Conservation (phyloP, 2,888 invertebrate genomes). For the Operophtera brumata region DNA sequence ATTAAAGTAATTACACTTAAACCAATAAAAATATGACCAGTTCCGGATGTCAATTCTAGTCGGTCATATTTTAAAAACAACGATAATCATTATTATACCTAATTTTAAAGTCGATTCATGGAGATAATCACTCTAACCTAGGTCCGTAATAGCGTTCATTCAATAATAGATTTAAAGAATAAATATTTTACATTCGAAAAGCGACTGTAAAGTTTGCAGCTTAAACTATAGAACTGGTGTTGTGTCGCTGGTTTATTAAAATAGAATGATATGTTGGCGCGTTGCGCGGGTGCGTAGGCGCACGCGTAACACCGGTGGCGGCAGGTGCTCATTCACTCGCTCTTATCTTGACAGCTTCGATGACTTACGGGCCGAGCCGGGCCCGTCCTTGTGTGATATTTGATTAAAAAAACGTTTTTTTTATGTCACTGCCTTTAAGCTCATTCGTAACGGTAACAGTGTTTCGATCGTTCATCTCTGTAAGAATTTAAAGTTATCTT, state of each 20-base stretch:
- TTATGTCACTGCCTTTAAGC: conserved; percentile 71
- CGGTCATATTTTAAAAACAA: conserved; percentile 69
- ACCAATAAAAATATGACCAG: conserved; percentile 55
- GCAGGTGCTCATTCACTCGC: conserved; percentile 79
- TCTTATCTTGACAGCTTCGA: conserved; percentile 80
- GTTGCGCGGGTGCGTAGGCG: conserved; percentile 64
- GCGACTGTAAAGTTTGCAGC: conserved; percentile 42
- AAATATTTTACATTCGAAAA: conserved; percentile 36
- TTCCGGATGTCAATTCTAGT: conserved; percentile 68
- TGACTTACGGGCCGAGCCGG: conserved; percentile 70
- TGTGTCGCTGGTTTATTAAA: conserved; percentile 42
- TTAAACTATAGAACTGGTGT: conserved; percentile 46
- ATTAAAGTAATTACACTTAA: conserved; percentile 49
- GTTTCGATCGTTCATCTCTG: conserved; percentile 64
- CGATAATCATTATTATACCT: conserved; percentile 73
- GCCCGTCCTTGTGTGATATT: conserved; percentile 70
- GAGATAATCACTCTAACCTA: conserved; percentile 67
- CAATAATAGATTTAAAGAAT: conserved; percentile 49
- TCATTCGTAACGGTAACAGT: conserved; percentile 76
- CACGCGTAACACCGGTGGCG: conserved; percentile 77
- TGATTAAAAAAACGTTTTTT: conserved; percentile 61
- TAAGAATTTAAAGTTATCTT: conserved; percentile 66
- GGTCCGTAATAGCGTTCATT: conserved; percentile 52
- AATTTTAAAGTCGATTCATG: conserved; percentile 71
- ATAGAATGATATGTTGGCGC: conserved; percentile 50